Percentiles rank a stretch among this genome's conserved stretches.
Evolutionary conservation across 1,140 invertebrate genomes (phyloP).

Genomic region (Lordiphosa clarofinis): DNA sequence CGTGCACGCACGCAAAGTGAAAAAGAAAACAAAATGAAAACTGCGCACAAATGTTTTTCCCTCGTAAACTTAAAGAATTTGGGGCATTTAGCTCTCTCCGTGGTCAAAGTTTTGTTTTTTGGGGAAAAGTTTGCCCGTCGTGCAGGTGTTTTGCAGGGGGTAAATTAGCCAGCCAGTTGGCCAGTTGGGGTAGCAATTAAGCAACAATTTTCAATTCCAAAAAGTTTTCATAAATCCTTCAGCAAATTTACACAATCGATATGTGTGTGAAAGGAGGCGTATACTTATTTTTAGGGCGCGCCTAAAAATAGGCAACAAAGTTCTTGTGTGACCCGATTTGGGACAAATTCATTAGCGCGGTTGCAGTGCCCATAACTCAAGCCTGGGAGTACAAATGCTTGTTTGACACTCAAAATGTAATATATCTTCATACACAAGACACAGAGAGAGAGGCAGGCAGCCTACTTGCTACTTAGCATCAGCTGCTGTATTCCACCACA

Average conservation of each 20-base stretch:
- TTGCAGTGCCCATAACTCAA: conserved; percentile 59
- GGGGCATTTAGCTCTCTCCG: conserved; percentile 62
- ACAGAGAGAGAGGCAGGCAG: no score
- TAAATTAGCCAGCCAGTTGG: conserved; percentile 52
- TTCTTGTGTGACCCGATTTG: conserved; percentile 45
- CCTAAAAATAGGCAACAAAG: conserved; percentile 4
- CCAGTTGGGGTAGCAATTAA: conserved; percentile 52
- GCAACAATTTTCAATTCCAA: conserved; percentile 56
- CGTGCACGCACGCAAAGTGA: conserved; percentile 58
- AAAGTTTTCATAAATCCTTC: conserved; percentile 53
- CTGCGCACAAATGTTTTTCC: conserved; percentile 71
- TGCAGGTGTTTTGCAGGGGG: conserved; percentile 22
- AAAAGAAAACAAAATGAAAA: conserved; percentile 51
- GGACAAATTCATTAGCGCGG: conserved; percentile 55
- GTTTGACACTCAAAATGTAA: conserved; percentile 50
- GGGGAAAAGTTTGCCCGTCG: conserved; percentile 15
- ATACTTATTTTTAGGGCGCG: conserved; percentile 1
- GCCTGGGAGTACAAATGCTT: no score
- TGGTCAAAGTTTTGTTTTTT: no score
- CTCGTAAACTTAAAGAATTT: conserved; percentile 74
- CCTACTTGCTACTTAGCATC: no score
- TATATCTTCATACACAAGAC: conserved; percentile 66
- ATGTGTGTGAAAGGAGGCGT: no score
- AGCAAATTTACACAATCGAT: conserved; percentile 31
- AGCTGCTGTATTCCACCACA: conserved; percentile 21